These are phyloP conservation scores for Pygocentrus nattereri DNA, from an alignment of 2,797 vertebrate genomes.

Conservation along the genomic window DNA sequence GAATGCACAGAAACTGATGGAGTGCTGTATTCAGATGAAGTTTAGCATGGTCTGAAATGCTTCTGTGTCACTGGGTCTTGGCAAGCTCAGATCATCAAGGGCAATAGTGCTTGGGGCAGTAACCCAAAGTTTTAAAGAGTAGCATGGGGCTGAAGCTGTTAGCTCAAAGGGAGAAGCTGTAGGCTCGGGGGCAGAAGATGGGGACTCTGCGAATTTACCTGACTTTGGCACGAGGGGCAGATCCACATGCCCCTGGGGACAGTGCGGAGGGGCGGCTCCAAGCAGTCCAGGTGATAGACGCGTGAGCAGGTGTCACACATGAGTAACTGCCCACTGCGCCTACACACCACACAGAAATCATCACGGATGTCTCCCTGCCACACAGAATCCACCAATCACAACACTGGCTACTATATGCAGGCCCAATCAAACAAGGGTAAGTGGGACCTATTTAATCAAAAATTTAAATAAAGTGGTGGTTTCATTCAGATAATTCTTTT, in stretches of 20 bases:
- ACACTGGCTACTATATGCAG: constrained; percentile 36
- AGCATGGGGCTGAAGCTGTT: neutral
- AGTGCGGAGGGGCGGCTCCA: constrained; percentile 86
- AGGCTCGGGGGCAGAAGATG: neutral
- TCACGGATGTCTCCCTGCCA: constrained; percentile 88
- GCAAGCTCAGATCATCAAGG: constrained; percentile 11
- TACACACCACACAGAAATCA: constrained; percentile 90
- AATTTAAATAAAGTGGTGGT: neutral
- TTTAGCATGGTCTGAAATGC: constrained; percentile 9
- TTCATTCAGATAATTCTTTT: neutral
- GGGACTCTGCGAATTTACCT: constrained; percentile 74
- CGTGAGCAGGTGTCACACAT: constrained; percentile 89
- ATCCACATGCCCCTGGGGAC: constrained; percentile 92
- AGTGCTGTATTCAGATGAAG: neutral
- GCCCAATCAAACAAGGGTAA: constrained; percentile 37
- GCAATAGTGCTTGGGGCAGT: neutral
- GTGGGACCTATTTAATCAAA: neutral
- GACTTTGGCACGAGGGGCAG: constrained; percentile 88
- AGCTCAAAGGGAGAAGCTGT: neutral
- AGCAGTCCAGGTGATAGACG: constrained; percentile 88
- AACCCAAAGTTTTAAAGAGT: neutral
- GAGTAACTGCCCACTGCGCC: constrained; percentile 87
- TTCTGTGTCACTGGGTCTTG: neutral
- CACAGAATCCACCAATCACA: constrained; percentile 66
- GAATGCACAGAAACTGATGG: constrained; percentile 38